Percentiles rank a stretch among this genome's conserved stretches.
Evolutionary conservation across 2,888 invertebrate genomes (phyloP).

Genomic region (Cetonia aurata): DNA sequence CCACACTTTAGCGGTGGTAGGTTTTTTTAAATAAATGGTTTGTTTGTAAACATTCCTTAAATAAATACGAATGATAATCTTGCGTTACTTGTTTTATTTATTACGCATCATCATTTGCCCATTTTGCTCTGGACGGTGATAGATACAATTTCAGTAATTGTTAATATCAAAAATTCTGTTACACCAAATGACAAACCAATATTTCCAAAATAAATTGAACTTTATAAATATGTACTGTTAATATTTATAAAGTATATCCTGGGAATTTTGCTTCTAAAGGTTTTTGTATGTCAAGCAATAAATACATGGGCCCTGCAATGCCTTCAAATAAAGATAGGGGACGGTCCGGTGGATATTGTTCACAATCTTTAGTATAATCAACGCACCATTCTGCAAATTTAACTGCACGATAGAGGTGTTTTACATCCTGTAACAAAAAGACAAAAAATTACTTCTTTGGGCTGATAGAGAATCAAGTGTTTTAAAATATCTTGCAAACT

Average conservation of each 20-base stretch:
- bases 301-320: conserved; percentile 81
- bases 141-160: conserved; percentile 1
- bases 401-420: conserved; percentile 80
- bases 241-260: conserved; percentile 67
- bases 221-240: not conserved
- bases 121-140: not conserved
- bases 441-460: too few relatives aligned
- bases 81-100: conserved; percentile 2
- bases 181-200: too few relatives aligned
- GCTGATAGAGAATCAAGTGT: too few relatives aligned
- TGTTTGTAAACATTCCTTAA: conserved; percentile 54
- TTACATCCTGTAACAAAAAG: conserved; percentile 70
- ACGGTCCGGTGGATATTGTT: conserved; percentile 79
- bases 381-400: conserved; percentile 88
- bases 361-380: conserved; percentile 76
- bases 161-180: not conserved
- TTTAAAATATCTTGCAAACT: too few relatives aligned
- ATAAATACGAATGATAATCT: conserved; percentile 41
- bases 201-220: not conserved
- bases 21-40: conserved; percentile 54
- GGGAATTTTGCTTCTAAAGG: conserved; percentile 81
- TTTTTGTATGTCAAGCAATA: conserved; percentile 77
- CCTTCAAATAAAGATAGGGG: conserved; percentile 90
- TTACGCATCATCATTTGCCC: conserved; percentile 5
- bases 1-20: conserved; percentile 52